phyloP scores from a whole-genome alignment of 2,797 vertebrate species.

The Xenentodon cancila region DNA sequence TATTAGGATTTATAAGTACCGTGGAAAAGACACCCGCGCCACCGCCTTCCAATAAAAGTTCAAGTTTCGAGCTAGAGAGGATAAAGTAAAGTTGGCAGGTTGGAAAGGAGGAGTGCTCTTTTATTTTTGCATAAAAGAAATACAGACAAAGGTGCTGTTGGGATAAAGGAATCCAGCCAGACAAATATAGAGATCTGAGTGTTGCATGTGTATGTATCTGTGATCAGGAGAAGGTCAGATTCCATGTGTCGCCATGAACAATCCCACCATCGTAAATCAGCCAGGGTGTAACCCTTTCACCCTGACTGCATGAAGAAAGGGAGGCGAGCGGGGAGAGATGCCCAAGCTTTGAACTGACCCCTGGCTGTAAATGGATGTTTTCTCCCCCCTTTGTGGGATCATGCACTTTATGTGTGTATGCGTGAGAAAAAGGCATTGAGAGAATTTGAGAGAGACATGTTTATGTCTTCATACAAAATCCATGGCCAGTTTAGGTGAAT shows the following conservation, averaged over 20 bases:
- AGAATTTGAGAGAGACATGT: slow-evolving; percentile 47
- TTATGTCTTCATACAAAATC: slow-evolving; percentile 66
- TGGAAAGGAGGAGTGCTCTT: slow-evolving; percentile 10
- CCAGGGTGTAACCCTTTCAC: slow-evolving; percentile 59
- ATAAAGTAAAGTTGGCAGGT: slow-evolving; percentile 44
- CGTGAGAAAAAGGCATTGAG: slow-evolving; percentile 17
- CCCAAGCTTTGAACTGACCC: slow-evolving; percentile 73
- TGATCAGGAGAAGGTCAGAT: slow-evolving; percentile 53
- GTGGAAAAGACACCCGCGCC: slow-evolving; percentile 57
- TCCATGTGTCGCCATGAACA: slow-evolving; percentile 54
- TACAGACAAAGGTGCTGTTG: slow-evolving; percentile 19
- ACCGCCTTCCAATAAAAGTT: slow-evolving; percentile 65
- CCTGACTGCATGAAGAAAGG: slow-evolving; percentile 9
- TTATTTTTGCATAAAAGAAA: slow-evolving; percentile 8
- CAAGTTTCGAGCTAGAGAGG: slow-evolving; percentile 58
- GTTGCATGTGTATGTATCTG: slow-evolving; percentile 14
- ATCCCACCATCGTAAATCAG: slow-evolving; percentile 67
- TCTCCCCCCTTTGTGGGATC: slow-evolving; percentile 43
- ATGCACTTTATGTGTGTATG: slow-evolving; percentile 34
- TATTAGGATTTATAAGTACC: slow-evolving; percentile 73
- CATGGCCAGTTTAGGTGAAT: slow-evolving; percentile 65
- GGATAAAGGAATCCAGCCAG: neutral
- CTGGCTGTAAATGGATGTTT: slow-evolving; percentile 68
- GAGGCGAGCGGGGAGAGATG: slow-evolving; percentile 6
- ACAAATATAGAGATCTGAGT: slow-evolving; percentile 19